A percentile compares a stretch with the other conserved stretches of the same genome.
These are phyloP conservation scores for Holcopasites calliopsidis DNA, from an alignment of 1,140 invertebrate genomes.

Conservation along the genomic window DNA sequence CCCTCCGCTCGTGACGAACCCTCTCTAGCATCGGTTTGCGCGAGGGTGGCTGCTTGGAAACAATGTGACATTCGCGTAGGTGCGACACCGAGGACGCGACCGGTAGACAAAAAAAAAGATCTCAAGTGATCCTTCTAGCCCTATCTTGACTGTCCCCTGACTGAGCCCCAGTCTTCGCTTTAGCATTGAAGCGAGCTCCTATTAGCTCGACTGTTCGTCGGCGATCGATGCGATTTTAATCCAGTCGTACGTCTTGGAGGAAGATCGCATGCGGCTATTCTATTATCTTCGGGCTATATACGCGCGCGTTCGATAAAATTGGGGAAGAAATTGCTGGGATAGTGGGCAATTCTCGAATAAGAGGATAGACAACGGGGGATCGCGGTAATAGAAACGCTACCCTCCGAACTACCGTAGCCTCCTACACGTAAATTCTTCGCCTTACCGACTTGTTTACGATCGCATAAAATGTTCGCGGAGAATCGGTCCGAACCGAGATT, in stretches of 20 bases:
- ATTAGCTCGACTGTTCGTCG: not conserved
- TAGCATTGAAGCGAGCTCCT: not conserved
- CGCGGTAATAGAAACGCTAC: slow-evolving; percentile 28
- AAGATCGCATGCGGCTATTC: not conserved
- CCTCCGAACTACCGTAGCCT: not conserved
- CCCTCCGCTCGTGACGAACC: slow-evolving; percentile 6
- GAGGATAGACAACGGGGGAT: not conserved
- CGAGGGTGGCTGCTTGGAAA: slow-evolving; percentile 54
- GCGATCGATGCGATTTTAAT: not conserved
- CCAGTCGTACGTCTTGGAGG: not conserved
- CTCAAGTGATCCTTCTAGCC: slow-evolving; percentile 6
- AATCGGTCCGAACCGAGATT: not conserved
- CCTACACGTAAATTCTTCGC: not conserved
- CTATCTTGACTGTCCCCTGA: not conserved
- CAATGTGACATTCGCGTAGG: slow-evolving; percentile 64
- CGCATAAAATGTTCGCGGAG: slow-evolving; percentile 50
- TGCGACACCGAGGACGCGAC: slow-evolving; percentile 27
- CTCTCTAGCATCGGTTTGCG: slow-evolving; percentile 5
- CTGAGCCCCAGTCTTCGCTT: not conserved
- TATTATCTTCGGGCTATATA: not conserved
- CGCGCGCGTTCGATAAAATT: not conserved
- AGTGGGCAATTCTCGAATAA: not conserved
- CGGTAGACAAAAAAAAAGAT: not conserved
- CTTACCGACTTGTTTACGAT: slow-evolving; percentile 60
- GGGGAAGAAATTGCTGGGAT: too few relatives aligned